A percentile compares a stretch with the other conserved stretches of the same genome.
Evolutionary conservation across 2,797 vertebrate species (phyloP).

Genomic region (Tauraco hartlaubi): DNA sequence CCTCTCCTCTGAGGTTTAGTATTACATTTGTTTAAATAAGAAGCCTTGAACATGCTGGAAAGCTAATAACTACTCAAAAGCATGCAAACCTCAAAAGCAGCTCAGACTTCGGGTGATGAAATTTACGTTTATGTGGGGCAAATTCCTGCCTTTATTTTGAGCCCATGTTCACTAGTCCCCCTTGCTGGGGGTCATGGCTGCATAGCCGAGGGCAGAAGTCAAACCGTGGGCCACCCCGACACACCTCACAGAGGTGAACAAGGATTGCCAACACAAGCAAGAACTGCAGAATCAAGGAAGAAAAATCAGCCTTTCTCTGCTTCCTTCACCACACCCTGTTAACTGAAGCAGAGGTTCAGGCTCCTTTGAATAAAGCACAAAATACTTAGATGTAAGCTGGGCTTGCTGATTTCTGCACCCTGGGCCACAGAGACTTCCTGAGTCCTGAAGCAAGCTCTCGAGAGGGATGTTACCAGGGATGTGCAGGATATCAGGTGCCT

Average conservation of each 20-base stretch:
- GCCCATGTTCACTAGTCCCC: background rate
- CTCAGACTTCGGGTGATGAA: background rate
- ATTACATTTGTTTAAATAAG: background rate
- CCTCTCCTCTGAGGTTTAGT: background rate
- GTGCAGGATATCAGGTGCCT: background rate
- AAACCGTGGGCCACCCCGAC: background rate
- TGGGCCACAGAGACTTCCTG: background rate
- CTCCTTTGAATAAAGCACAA: background rate
- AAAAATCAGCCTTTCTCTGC: background rate
- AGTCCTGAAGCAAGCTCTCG: background rate
- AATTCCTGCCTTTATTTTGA: background rate
- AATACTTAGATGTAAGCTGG: background rate
- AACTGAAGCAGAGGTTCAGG: background rate
- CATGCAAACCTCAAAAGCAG: background rate
- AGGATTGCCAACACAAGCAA: background rate
- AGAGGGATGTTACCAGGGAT: background rate
- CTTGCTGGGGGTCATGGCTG: rapidly evolving
- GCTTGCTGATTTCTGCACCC: background rate
- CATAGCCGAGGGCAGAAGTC: background rate
- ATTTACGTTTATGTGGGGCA: background rate
- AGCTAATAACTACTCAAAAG: background rate
- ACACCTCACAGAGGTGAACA: background rate
- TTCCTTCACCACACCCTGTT: background rate
- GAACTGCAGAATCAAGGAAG: background rate
- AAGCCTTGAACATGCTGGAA: background rate